These are phyloP conservation scores for Hippocampus abdominalis DNA, from an alignment of 2,113 vertebrate species.

Conservation along the genomic window DNA sequence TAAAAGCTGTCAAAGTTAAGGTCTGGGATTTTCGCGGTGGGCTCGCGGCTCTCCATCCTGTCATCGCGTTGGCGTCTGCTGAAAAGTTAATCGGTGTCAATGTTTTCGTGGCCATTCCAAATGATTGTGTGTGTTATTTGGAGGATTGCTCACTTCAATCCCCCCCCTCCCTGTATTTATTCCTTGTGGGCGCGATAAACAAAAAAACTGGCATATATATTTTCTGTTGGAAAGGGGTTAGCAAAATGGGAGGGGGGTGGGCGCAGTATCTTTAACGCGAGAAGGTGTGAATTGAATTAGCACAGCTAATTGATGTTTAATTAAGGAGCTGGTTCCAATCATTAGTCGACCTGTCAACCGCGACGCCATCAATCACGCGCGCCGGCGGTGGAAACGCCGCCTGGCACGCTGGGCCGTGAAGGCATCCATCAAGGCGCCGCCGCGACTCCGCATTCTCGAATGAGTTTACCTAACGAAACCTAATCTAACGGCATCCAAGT, in stretches of 20 bases:
- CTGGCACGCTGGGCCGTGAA: conserved; percentile 40
- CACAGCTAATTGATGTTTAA: conserved; percentile 69
- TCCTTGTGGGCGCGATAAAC: conserved; percentile 11
- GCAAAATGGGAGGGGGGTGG: not conserved
- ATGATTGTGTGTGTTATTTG: conserved; percentile 19
- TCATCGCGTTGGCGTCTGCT: not conserved
- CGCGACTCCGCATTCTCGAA: conserved; percentile 37
- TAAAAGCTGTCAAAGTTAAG: not conserved
- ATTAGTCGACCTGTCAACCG: conserved; percentile 65
- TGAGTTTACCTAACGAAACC: conserved; percentile 46
- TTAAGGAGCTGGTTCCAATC: conserved; percentile 66
- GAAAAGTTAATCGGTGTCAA: conserved; percentile 49
- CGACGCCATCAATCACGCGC: conserved; percentile 61
- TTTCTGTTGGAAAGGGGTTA: not conserved
- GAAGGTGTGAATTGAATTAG: conserved; percentile 47
- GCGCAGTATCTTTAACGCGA: not conserved
- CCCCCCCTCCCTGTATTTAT: conserved; percentile 18
- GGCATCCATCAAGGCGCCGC: conserved; percentile 61
- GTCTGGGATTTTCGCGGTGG: not conserved
- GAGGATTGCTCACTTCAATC: conserved; percentile 7
- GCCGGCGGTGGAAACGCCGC: conserved; percentile 46
- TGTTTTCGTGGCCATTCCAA: conserved; percentile 42
- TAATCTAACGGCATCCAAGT: conserved; percentile 26
- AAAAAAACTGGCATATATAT: not conserved
- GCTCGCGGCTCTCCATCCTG: not conserved